Evolutionary conservation across 2,113 vertebrate genomes (phyloP).

Genomic region (Sapajus apella): DNA sequence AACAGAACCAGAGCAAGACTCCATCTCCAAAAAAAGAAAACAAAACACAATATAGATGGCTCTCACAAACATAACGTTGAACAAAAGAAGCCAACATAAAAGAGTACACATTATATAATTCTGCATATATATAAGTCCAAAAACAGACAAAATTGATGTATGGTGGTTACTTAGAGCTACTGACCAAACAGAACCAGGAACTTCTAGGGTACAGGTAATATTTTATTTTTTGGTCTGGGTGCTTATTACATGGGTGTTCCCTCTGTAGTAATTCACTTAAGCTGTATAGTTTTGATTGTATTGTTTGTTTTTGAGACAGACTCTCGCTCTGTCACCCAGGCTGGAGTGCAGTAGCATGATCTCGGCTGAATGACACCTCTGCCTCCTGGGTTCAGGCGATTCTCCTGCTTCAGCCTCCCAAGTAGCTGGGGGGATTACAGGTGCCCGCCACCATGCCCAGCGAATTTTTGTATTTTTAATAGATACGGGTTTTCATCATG

Average conservation of each 20-base stretch:
- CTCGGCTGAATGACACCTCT: too few relatives aligned
- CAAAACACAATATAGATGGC: neutral
- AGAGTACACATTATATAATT: neutral
- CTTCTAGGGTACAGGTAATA: neutral
- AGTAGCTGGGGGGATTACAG: too few relatives aligned
- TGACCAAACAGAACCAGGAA: neutral
- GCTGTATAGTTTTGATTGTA: neutral
- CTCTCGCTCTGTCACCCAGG: too few relatives aligned
- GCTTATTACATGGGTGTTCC: neutral
- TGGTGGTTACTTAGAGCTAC: neutral
- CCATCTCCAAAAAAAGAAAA: too few relatives aligned
- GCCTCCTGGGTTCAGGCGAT: too few relatives aligned
- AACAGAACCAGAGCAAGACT: too few relatives aligned
- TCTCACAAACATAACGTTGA: neutral
- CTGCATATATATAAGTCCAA: neutral
- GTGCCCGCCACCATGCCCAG: too few relatives aligned
- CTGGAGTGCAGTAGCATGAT: too few relatives aligned
- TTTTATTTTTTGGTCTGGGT: neutral
- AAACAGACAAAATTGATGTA: neutral
- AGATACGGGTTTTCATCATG: too few relatives aligned
- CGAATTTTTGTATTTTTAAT: too few relatives aligned
- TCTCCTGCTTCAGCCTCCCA: too few relatives aligned
- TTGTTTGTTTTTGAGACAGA: neutral
- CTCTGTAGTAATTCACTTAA: neutral
- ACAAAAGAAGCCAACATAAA: neutral